Evolutionary conservation across 2,888 invertebrate species (phyloP).

Genomic region (Caenorhabditis macrosperma): DNA sequence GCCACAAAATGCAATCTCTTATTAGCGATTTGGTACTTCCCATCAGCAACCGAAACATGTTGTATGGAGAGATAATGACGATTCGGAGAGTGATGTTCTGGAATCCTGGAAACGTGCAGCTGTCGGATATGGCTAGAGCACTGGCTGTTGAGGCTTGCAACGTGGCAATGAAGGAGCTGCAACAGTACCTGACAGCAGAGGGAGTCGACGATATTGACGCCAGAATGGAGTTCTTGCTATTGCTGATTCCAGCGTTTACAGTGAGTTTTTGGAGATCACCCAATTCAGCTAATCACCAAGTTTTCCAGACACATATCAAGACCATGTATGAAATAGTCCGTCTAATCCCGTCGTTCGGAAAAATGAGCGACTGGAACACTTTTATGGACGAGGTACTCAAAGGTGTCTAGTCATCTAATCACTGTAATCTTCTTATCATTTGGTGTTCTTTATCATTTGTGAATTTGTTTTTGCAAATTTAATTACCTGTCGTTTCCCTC

Average conservation of each 20-base stretch:
- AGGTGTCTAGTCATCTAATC: constrained; percentile 51
- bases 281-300: not conserved
- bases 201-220: constrained; percentile 66
- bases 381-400: constrained; percentile 74
- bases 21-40: constrained; percentile 70
- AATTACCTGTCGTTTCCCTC: too few species aligned
- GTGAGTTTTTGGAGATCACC: constrained; percentile 48
- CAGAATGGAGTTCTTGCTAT: constrained; percentile 68
- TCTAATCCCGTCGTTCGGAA: constrained; percentile 73
- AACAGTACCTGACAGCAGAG: constrained; percentile 70
- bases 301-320: constrained; percentile 71
- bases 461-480: too few species aligned
- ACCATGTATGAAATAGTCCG: constrained; percentile 70
- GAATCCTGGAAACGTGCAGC: constrained; percentile 73
- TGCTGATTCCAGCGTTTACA: constrained; percentile 68
- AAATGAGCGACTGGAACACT: constrained; percentile 76
- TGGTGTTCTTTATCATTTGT: not conserved
- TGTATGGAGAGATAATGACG: constrained; percentile 73
- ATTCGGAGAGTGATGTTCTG: constrained; percentile 75
- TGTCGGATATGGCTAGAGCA: constrained; percentile 61
- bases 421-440: not conserved
- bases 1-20: constrained; percentile 60
- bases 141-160: constrained; percentile 67
- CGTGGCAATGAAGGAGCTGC: constrained; percentile 71
- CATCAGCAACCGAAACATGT: constrained; percentile 58